Conservation (phyloP, 2,888 invertebrate species). For the Scaptomyza caliginosa region DNA sequence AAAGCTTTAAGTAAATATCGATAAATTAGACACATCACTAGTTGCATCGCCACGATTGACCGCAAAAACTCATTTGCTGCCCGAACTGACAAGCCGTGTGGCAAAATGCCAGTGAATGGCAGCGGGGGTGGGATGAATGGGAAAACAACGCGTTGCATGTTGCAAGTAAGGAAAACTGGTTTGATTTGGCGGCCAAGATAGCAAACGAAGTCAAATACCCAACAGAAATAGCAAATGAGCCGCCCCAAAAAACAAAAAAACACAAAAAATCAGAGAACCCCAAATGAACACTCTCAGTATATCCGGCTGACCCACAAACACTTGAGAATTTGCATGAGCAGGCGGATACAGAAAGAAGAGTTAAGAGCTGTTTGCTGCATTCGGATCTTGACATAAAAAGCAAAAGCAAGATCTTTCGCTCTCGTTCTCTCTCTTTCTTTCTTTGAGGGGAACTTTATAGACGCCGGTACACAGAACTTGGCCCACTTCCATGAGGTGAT, state of each 20-base stretch:
- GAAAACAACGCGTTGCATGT: neutral
- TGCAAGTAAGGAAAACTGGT: slow-evolving; percentile 50
- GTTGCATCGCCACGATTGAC: slow-evolving; percentile 22
- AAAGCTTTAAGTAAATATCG: slow-evolving; percentile 11
- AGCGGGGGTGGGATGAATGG: neutral
- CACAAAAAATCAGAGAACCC: slow-evolving; percentile 14
- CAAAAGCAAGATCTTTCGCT: slow-evolving; percentile 1
- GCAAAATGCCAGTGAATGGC: neutral
- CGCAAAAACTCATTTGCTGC: slow-evolving; percentile 65
- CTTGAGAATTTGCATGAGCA: slow-evolving; percentile 62
- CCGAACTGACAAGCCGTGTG: slow-evolving; percentile 5
- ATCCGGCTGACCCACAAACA: slow-evolving; percentile 70
- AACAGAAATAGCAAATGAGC: slow-evolving; percentile 13
- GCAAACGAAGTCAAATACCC: slow-evolving; percentile 35
- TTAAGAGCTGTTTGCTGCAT: slow-evolving; percentile 20
- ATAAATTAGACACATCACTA: slow-evolving; percentile 4
- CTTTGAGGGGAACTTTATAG: slow-evolving; percentile 34
- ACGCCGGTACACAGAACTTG: slow-evolving; percentile 56
- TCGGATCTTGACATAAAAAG: slow-evolving; percentile 33
- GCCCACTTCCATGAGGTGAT: slow-evolving; percentile 62
- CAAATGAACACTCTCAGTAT: slow-evolving; percentile 34
- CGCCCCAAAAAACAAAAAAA: slow-evolving; percentile 21
- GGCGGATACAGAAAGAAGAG: slow-evolving; percentile 1
- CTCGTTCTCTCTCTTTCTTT: slow-evolving; percentile 1
- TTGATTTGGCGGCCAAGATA: slow-evolving; percentile 52